Evolutionary conservation across 1,140 invertebrate genomes (phyloP), one percentile per base, ranked within the genome.

Genomic region (Drosophila yakuba): DNA sequence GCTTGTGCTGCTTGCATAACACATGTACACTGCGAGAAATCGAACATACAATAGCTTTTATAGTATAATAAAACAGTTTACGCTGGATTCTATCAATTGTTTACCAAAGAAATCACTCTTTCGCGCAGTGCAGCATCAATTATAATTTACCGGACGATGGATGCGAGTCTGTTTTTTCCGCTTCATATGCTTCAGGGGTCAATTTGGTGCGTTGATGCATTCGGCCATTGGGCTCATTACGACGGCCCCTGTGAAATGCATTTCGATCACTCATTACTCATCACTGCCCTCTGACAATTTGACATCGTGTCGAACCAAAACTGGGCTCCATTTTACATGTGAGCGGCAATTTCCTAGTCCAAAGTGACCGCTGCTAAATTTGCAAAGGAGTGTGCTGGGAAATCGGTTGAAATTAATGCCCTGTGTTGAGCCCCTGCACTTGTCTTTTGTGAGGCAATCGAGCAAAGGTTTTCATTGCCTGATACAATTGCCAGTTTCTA

Each of bases 91-190:
- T n/a, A n/a, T 17, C 17, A 17, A 17, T 17, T 17, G 17, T 20
- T 20, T 28, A 28, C 28, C 28, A 28, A 28, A 0, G 1, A 6
- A 7, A 7, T 38, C 36, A 38, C 10, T 38, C 11, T 44, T 44
- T 45, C 43, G 3, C 0, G 4, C 6, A 17, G 44, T 71, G 67
- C 35, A 20, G 11, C 43, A 47, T 72, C 64, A 72, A 72, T 72
- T 72, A 72, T 72, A 72, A 72, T 71, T 71, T 72, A 28, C 68
- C 58, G 66, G 28, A 50, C 52, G 51, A 4, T 54, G 72, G 41
- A 52, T 57, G 28, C 17, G 23, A 38, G 39, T 55, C 59, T 39
- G 47, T 75, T 75, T 66, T 67, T 75, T 66, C 61, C 60, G 74
- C 72, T 75, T 75, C 51, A 75, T 58, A 38, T 51, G 52, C 4